Evolutionary conservation across 1,140 invertebrate genomes (phyloP), one percentile per base, ranked within the genome.

Genomic region (Orussus abietinus): DNA sequence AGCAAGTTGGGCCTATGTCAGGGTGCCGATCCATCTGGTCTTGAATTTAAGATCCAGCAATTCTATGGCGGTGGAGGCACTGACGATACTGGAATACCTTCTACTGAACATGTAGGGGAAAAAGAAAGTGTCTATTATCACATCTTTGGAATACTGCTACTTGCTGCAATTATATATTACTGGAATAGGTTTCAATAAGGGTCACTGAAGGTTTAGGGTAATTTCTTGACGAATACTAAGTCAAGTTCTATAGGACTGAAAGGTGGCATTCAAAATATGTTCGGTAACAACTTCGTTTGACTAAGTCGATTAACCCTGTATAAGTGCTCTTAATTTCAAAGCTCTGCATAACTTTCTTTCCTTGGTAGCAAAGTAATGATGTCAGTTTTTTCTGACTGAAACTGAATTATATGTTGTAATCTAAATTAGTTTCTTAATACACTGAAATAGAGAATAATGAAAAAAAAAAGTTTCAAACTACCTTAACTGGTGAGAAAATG

Each of bases 11-110:
- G 88, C 58, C 68, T 80, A 9, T 73, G 94, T 30, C 83, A 87
- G 75, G 93, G 92, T 9, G 93, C 92, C 1, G 86, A 98, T 74
- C 73, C 86, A 5, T 69, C 67, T 30, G 77, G 77, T 1, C 66
- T 99, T 19, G 92, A 96, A 69, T 82, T 80, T 22, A 97, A 96
- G 77, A 89, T 98, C 28, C 81, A 87, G 56, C 88, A 95, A 61
- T 86, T 88, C 60, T 90, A 92, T 72, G 87, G 84, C 9, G 72
- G 76, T 33, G 82, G 78, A n/a, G 81, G 80, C 19, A 68, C 69
- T 7, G 79, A 79, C 5, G 80, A 81, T 2, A 59, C 63, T 3
- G 82, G 85, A 26, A 79, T 79, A 58, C 64, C 79, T 10, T 80
- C 88, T 52, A 78, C 80, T 49, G 89, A 89, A 50, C 89, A 92